A percentile compares a stretch with the other conserved stretches of the same genome.
Evolutionary conservation across 2,888 invertebrate species (phyloP).

Genomic region (Choreutis nemorana): DNA sequence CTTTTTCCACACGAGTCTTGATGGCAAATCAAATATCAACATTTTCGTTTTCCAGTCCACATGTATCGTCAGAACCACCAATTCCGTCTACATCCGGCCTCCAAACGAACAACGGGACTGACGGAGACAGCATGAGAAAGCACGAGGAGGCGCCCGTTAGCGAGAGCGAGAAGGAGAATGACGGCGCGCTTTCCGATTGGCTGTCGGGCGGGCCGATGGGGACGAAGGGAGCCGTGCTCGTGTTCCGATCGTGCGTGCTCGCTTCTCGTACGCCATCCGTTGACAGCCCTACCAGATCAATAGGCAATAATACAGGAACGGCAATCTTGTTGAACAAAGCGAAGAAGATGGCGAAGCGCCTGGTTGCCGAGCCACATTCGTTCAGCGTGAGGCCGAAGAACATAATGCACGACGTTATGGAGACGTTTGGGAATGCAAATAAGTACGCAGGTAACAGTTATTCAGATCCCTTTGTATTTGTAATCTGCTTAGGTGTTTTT

Average conservation of each 20-base stretch:
- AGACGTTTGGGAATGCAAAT: conserved; percentile 43
- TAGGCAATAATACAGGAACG: conserved; percentile 49
- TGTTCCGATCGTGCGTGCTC: conserved; percentile 73
- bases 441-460: conserved; percentile 18
- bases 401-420: conserved; percentile 60
- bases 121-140: conserved; percentile 46
- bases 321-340: conserved; percentile 51
- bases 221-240: conserved; percentile 69
- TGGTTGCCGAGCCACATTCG: conserved; percentile 49
- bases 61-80: conserved; percentile 50
- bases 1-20: conserved; percentile 3
- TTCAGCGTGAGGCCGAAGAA: conserved; percentile 47
- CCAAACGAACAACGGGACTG: conserved; percentile 24
- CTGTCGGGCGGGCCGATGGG: conserved; percentile 68
- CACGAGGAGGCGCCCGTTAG: conserved; percentile 36
- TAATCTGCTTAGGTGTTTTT: no score
- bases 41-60: conserved; percentile 43
- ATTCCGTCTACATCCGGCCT: conserved; percentile 58
- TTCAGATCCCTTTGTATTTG: no score
- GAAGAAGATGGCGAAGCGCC: conserved; percentile 49
- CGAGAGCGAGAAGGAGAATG: conserved; percentile 30
- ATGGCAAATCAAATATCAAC: conserved; percentile 5
- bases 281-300: conserved; percentile 50
- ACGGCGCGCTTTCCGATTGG: conserved; percentile 55
- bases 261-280: conserved; percentile 50